These are phyloP conservation scores for Donacobius atricapilla DNA, from an alignment of 2,113 vertebrate species.

Conservation along the genomic window DNA sequence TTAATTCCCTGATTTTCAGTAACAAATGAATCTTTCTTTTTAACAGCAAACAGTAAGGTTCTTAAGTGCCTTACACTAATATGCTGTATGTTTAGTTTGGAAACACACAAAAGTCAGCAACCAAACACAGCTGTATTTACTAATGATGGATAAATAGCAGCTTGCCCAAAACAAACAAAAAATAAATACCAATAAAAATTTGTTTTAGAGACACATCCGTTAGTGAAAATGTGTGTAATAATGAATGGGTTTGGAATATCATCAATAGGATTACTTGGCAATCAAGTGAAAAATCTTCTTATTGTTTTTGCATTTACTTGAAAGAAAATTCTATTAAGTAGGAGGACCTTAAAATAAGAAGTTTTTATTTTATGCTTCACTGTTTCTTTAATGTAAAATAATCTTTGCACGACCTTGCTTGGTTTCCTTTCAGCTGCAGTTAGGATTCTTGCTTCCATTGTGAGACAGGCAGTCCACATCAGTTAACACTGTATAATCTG, in stretches of 20 bases:
- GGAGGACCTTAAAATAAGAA: background rate
- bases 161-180: background rate
- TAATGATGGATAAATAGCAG: background rate
- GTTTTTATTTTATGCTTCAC: background rate
- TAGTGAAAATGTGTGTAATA: background rate
- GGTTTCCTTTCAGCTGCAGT: background rate
- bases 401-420: background rate
- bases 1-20: background rate
- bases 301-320: background rate
- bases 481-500: background rate
- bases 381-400: background rate
- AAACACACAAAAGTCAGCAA: background rate
- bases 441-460: background rate
- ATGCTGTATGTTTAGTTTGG: background rate
- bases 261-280: background rate
- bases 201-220: background rate
- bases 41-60: background rate
- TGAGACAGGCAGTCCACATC: background rate
- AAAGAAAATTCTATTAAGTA: background rate
- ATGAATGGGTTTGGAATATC: background rate
- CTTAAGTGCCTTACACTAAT: background rate
- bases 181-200: background rate
- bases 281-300: background rate
- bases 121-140: conserved; percentile 34
- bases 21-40: background rate